Evolutionary conservation across 1,140 invertebrate genomes (phyloP), one percentile per base, ranked within the genome.

Genomic region (Contarinia nasturtii): DNA sequence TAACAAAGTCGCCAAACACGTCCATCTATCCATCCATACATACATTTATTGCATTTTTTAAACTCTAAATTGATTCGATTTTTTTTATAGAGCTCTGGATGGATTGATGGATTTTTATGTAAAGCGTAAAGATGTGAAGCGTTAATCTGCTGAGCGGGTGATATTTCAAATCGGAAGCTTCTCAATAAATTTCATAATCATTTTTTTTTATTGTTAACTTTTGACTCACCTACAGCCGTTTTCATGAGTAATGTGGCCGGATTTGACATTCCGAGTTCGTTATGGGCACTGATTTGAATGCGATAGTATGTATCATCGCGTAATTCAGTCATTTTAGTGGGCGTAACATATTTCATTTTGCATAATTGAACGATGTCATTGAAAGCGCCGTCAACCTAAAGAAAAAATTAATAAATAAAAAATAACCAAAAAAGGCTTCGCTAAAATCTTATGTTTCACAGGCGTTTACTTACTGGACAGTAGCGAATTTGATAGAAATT

Each of bases 251-350:
- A 72, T 54, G 76, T 68, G 8, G 78, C 79, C 1, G 85, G 77
- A 38, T 72, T 63, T 51, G 86, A 87, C 59, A 67, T 80, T 41
- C 87, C 88, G 42, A 92, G 81, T 10, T 71, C 63, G 64, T 94
- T 94, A 55, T 85, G 82, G 12, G 89, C 89, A 55, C 75, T 71
- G 18, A 93, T 64, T 58, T 89, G 82, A 53, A 87, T 76, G 54
- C 73, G 75, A 68, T 94, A 93, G 48, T 72, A 76, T 1, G 82
- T 82, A 55, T 89, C 79, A 0, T 85, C 72, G 17, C 65, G 63
- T 1, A 94, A 69, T 10, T 73, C 58, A 41, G 70, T 70, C 49
- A 91, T 62, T 64, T 78, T 76, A 49, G 73, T 51, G 19, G 43
- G 34, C n/a, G 40, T 12, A 64, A 70, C 19, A 64, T 77, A 73